Percentiles rank a stretch among this genome's conserved stretches.
Evolutionary conservation across 2,797 vertebrate genomes (phyloP).

Genomic region (Schizopygopsis malacanthus): DNA sequence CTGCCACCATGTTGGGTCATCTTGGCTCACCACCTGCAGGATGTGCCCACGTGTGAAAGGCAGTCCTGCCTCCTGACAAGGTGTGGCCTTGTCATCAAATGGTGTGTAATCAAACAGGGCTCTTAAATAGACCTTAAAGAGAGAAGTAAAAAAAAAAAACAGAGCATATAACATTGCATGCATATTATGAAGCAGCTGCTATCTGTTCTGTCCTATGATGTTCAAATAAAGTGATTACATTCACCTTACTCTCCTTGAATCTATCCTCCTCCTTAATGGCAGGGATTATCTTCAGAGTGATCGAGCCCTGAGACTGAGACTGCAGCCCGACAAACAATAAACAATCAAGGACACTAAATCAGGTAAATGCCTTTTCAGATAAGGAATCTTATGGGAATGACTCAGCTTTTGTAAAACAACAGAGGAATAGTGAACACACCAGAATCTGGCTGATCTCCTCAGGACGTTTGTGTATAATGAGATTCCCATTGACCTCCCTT

Average conservation of each 20-base stretch:
- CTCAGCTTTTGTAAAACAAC: not conserved
- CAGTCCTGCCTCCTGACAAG: conserved; percentile 98
- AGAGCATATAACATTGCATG: conserved; percentile 52
- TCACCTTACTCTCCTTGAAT: conserved; percentile 90
- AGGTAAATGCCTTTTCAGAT: not conserved
- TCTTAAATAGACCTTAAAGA: conserved; percentile 90
- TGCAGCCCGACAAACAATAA: conserved; percentile 67
- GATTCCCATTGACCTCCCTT: conserved; percentile 91
- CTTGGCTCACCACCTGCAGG: conserved; percentile 97
- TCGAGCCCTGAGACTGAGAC: conserved; percentile 95
- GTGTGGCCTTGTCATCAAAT: conserved; percentile 94
- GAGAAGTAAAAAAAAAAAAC: conserved; percentile 29
- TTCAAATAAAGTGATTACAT: conserved; percentile 40
- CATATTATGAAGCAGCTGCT: not conserved
- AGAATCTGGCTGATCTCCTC: conserved; percentile 96
- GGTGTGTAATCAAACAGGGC: conserved; percentile 96
- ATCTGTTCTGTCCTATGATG: not conserved
- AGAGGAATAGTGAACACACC: conserved; percentile 70
- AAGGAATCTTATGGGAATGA: conserved; percentile 6
- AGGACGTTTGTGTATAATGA: conserved; percentile 89
- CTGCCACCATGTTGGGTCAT: conserved; percentile 98
- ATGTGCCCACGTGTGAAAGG: conserved; percentile 93
- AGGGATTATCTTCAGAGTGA: conserved; percentile 94
- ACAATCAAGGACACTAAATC: not conserved
- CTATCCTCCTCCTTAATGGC: conserved; percentile 89